Evolutionary conservation across 2,888 invertebrate genomes (phyloP), one percentile per base, ranked within the genome.

Genomic region (Hoplodrina blanda): DNA sequence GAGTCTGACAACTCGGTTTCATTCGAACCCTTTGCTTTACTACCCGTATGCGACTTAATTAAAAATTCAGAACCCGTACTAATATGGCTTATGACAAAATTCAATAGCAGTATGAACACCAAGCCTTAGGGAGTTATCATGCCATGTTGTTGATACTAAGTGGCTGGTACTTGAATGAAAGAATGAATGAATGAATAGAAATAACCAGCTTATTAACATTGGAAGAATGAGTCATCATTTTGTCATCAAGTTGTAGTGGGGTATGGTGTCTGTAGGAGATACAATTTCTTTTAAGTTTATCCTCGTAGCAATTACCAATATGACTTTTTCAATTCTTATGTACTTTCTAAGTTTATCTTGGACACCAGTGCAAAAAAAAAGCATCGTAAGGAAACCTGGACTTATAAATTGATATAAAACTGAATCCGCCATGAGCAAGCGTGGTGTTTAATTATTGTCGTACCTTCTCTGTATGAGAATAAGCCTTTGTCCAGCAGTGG

Each of bases 1-100:
- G 89, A 85, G 73, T 77, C 75, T 82, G 82, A 73, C 81, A 84
- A 84, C 82, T 86, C 76, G 72, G 77, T 81, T 87, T 83, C 81
- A 84, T 83, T 85, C 74, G 67, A 84, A 82, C 81, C 84, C 77
- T 84, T 85, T 78, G 78, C 75, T 69, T 81, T 66, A 72, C 67
- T 69, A 68, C 64, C 54, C 62, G 52, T 37, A 50, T 69, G 71
- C 56, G 73, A 84, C 68, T 81, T 76, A 78, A 82, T 83, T 73
- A 79, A 79, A 81, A 79, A 81, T 76, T 81, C 76, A 76, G 69
- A 62, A 72, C 37, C 56, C 69, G 62, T 73, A 78, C 73, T 81
- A 75, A 78, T 74, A 78, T 80, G 66, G 71, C 70, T 70, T 81
- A 70, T 73, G 78, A 66, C 78, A 54, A 70, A 74, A 70, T 81